phyloP scores from a whole-genome alignment of 2,113 vertebrate species.

The Galbula dea region DNA sequence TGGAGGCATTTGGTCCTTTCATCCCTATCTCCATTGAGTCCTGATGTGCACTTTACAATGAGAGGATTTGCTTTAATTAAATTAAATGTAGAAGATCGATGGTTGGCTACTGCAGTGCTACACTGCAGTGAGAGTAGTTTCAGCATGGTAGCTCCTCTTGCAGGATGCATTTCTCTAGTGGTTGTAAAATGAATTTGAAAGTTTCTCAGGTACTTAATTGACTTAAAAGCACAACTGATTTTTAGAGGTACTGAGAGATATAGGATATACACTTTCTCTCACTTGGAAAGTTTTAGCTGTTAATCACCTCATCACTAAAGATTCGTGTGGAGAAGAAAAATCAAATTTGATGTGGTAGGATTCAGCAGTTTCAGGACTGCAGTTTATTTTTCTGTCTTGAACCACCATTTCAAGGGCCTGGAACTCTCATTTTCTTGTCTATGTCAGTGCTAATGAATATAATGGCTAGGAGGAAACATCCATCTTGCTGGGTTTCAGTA shows the following conservation, averaged over 20 bases:
- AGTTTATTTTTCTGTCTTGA: background rate
- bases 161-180: background rate
- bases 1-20: background rate
- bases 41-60: background rate
- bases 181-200: background rate
- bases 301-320: background rate
- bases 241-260: background rate
- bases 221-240: background rate
- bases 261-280: background rate
- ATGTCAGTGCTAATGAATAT: background rate
- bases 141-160: background rate
- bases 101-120: background rate
- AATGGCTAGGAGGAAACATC: background rate
- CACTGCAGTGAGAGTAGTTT: background rate
- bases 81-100: background rate
- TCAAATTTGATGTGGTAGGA: background rate
- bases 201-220: background rate
- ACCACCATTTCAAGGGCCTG: background rate
- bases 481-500: background rate
- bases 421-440: background rate
- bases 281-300: background rate
- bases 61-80: constrained; percentile 22
- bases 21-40: background rate
- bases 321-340: background rate
- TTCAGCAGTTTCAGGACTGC: background rate